A percentile compares a stretch with the other conserved stretches of the same genome.
Conservation (phyloP, 2,797 vertebrate genomes). For the Spinus olivaceus region DNA sequence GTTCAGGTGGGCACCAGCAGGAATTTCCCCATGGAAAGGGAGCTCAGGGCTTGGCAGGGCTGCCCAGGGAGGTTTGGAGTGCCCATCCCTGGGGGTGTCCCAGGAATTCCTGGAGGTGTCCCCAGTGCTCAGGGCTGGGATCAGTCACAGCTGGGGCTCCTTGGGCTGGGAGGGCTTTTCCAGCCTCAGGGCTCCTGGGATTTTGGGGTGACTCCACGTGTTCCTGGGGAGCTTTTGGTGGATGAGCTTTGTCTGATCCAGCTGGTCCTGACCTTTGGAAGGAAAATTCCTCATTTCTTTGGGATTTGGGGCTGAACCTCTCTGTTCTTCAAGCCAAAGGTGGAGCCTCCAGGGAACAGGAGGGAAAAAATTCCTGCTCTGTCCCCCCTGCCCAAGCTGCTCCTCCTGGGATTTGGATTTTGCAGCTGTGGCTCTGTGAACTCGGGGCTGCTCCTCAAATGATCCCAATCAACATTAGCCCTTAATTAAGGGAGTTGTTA, state of each 20-base stretch:
- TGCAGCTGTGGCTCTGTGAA: background rate
- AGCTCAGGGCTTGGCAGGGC: accelerated
- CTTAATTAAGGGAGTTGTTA: background rate
- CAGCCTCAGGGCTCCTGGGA: accelerated
- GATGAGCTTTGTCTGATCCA: background rate
- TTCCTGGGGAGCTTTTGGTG: background rate
- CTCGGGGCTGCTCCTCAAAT: background rate
- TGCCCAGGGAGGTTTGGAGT: background rate
- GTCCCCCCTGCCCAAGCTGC: background rate
- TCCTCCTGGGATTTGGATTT: background rate
- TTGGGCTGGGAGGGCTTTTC: background rate
- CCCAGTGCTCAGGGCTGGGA: background rate
- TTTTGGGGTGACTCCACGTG: accelerated
- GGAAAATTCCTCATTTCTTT: accelerated
- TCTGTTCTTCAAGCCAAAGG: background rate
- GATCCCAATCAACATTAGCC: background rate
- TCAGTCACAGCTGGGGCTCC: background rate
- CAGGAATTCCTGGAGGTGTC: accelerated
- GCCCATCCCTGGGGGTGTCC: background rate
- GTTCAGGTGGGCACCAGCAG: accelerated
- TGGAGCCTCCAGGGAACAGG: background rate
- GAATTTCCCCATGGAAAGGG: background rate
- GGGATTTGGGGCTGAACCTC: background rate
- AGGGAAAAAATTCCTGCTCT: background rate
- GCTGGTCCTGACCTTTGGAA: background rate